These are phyloP conservation scores for Clivina fossor DNA, from an alignment of 2,888 invertebrate genomes.

Conservation along the genomic window DNA sequence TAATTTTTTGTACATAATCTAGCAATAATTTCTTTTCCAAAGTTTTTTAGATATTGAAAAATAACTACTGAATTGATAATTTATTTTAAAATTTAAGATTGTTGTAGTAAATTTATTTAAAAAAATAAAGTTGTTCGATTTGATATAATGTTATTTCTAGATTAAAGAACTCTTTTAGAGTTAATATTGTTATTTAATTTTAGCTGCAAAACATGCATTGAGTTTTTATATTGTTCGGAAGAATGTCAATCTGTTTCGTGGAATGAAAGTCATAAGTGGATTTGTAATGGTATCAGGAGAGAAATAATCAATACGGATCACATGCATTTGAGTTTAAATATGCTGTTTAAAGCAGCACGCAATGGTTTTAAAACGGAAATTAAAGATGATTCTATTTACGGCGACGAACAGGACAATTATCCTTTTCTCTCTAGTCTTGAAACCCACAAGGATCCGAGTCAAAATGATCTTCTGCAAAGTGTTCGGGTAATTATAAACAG, in stretches of 20 bases:
- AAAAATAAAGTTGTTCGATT: background rate
- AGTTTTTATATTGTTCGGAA: conserved; percentile 2
- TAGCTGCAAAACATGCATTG: conserved; percentile 4
- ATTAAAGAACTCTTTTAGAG: no score
- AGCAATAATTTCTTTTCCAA: background rate
- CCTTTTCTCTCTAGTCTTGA: conserved; percentile 11
- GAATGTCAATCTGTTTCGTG: background rate
- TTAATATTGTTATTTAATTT: no score
- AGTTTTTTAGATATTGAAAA: no score
- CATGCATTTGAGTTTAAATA: background rate
- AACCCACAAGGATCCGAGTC: background rate
- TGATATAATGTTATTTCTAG: no score
- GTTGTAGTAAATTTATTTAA: no score
- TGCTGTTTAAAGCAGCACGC: conserved; percentile 8
- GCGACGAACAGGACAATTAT: conserved; percentile 9
- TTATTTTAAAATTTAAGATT: no score
- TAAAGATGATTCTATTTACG: conserved; percentile 8
- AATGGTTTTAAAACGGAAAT: conserved; percentile 11
- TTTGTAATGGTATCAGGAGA: background rate
- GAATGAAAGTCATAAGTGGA: conserved; percentile 6
- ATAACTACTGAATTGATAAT: no score
- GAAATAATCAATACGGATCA: background rate
- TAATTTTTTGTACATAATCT: no score
- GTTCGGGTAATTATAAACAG: no score
- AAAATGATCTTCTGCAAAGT: no score